A percentile compares a stretch with the other conserved stretches of the same genome.
Evolutionary conservation across 2,888 invertebrate genomes (phyloP).

Genomic region (Campoletis raptor): DNA sequence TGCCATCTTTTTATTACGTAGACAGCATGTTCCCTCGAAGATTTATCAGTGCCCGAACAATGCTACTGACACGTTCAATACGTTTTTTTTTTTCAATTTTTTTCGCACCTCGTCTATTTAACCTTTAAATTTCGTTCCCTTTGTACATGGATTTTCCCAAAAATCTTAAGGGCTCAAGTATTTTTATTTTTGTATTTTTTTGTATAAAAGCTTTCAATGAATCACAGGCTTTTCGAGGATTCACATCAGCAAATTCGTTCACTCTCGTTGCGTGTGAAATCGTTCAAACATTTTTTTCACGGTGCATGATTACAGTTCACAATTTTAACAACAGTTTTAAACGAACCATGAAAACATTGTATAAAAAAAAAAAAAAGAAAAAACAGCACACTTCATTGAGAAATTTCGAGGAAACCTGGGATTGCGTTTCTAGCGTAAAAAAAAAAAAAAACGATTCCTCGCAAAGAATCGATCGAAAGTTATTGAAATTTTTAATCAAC

Average conservation of each 20-base stretch:
- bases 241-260: background rate
- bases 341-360: background rate
- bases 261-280: background rate
- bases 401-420: background rate
- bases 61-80: conserved; percentile 2
- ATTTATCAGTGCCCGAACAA: background rate
- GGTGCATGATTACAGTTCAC: background rate
- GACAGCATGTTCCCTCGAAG: background rate
- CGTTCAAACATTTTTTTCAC: background rate
- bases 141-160: background rate
- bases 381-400: no score
- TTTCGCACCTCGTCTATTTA: background rate
- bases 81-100: background rate
- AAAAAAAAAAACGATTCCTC: background rate
- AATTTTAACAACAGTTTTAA: background rate
- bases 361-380: no score
- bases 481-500: background rate
- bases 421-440: background rate
- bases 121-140: background rate
- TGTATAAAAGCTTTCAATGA: no score
- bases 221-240: background rate
- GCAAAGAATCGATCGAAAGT: background rate
- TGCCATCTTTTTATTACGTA: background rate
- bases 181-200: no score
- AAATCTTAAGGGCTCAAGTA: background rate